Evolutionary conservation across 2,888 invertebrate genomes (phyloP).

Genomic region (Mellilla xanthometata): DNA sequence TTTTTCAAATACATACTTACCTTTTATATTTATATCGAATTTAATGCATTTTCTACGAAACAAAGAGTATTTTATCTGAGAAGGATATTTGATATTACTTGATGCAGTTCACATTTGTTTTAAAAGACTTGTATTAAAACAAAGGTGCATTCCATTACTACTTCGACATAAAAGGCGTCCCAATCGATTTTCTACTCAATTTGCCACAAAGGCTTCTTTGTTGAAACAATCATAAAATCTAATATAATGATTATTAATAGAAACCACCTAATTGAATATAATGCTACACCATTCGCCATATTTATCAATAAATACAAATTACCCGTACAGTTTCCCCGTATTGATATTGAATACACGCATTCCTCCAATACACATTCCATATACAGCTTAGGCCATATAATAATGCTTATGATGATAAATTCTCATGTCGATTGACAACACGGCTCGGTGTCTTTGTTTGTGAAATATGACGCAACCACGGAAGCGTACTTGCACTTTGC

Average conservation of each 20-base stretch:
- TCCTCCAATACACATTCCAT: conserved; percentile 19
- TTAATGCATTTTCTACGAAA: background rate
- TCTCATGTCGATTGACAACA: conserved; percentile 18
- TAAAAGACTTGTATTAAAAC: too few relatives aligned
- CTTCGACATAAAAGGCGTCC: too few relatives aligned
- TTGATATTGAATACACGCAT: conserved; percentile 24
- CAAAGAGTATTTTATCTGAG: background rate
- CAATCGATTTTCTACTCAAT: too few relatives aligned
- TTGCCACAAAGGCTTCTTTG: too few relatives aligned
- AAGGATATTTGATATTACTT: background rate
- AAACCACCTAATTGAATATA: background rate
- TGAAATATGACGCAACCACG: conserved; percentile 37
- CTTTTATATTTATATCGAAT: background rate
- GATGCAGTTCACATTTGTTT: too few relatives aligned
- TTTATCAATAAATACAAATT: background rate
- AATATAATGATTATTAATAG: too few relatives aligned
- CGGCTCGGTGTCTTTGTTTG: conserved; percentile 19
- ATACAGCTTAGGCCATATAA: background rate
- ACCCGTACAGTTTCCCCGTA: background rate
- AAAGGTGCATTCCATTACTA: too few relatives aligned
- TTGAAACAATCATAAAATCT: too few relatives aligned
- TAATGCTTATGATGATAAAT: conserved; percentile 17
- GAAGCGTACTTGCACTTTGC: conserved; percentile 35
- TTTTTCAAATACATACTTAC: conserved; percentile 12
- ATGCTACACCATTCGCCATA: background rate